phyloP scores from a whole-genome alignment of 2,113 vertebrate genomes.

The Leucoraja erinaceus region DNA sequence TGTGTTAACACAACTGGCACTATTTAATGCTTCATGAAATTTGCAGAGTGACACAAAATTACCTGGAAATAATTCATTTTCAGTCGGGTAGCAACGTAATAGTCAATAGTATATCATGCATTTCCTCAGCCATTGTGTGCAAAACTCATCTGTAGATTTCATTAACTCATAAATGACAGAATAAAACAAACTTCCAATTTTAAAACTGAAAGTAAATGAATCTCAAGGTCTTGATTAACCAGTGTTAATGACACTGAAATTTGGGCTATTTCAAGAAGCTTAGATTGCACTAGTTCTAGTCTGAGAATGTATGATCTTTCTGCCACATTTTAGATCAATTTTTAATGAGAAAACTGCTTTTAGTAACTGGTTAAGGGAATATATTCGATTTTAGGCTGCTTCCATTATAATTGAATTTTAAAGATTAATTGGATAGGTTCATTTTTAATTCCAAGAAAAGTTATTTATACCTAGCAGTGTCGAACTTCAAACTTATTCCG shows the following conservation, averaged over 20 bases:
- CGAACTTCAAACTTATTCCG: background rate
- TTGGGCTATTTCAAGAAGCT: background rate
- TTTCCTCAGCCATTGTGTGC: too few relatives aligned
- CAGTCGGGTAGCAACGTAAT: too few relatives aligned
- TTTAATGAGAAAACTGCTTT: conserved; percentile 32
- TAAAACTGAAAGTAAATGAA: background rate
- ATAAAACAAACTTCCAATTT: background rate
- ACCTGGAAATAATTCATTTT: too few relatives aligned
- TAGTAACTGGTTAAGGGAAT: conserved; percentile 29
- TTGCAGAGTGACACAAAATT: too few relatives aligned
- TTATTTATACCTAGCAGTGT: background rate
- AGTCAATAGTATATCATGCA: too few relatives aligned
- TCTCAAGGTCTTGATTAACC: background rate
- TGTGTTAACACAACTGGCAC: too few relatives aligned
- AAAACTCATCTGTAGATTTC: background rate
- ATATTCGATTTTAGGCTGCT: background rate
- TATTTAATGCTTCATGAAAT: too few relatives aligned
- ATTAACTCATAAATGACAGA: background rate
- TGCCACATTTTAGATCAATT: background rate
- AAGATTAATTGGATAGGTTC: conserved; percentile 18
- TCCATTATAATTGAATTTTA: conserved; percentile 26
- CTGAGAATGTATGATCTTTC: background rate
- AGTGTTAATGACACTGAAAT: background rate
- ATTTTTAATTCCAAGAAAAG: background rate
- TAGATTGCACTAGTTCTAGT: background rate